These are phyloP conservation scores for Melangyna quadrimaculata DNA, from an alignment of 2,888 invertebrate genomes.

Conservation along the genomic window DNA sequence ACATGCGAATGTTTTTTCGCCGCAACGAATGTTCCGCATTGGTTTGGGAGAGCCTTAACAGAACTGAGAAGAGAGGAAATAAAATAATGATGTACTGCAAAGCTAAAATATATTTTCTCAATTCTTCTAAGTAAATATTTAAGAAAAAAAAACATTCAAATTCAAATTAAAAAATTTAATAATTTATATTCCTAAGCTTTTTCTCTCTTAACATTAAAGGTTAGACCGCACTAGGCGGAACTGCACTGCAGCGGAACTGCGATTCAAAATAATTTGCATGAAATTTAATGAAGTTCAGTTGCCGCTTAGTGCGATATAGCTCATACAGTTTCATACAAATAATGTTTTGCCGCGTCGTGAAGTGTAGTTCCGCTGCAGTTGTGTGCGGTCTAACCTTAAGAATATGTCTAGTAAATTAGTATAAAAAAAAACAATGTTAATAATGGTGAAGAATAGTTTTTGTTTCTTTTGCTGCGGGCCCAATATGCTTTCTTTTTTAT, in stretches of 20 bases:
- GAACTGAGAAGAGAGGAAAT: constrained; percentile 49
- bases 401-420: constrained; percentile 64
- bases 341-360: too few species aligned
- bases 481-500: background rate
- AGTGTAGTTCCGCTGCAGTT: too few species aligned
- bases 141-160: constrained; percentile 60
- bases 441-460: constrained; percentile 10
- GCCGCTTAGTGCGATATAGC: too few species aligned
- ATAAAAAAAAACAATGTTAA: constrained; percentile 24
- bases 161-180: constrained; percentile 56
- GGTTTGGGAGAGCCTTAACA: too few species aligned
- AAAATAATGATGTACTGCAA: constrained; percentile 46
- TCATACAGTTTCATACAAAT: too few species aligned
- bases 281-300: too few species aligned
- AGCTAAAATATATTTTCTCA: constrained; percentile 68
- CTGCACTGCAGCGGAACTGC: too few species aligned
- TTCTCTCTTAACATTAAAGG: constrained; percentile 54
- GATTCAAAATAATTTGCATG: too few species aligned
- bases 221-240: too few species aligned
- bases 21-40: too few species aligned
- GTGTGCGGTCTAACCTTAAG: too few species aligned
- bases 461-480: constrained; percentile 8
- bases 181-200: constrained; percentile 60
- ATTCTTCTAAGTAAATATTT: constrained; percentile 53
- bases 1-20: too few species aligned